Evolutionary conservation across 1,140 invertebrate genomes (phyloP).

Genomic region (Drosophila ogumai): DNA sequence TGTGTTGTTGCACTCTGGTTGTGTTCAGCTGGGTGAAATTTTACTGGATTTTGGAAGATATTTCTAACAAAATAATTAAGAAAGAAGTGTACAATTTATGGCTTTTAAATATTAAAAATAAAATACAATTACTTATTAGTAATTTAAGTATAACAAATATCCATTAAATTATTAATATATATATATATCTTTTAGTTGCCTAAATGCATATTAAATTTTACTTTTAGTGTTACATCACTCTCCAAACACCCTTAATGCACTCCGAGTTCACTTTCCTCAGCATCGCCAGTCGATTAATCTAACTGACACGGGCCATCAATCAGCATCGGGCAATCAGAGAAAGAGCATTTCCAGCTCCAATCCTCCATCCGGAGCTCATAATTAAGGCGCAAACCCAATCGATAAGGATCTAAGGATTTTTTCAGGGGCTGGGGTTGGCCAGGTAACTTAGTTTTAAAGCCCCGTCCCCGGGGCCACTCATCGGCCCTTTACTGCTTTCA

Average conservation of each 20-base stretch:
- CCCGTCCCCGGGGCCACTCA: constrained; percentile 19
- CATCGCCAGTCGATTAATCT: constrained; percentile 24
- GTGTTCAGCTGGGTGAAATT: background rate
- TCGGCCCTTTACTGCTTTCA: constrained; percentile 39
- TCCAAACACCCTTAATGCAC: background rate
- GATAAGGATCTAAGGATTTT: constrained; percentile 10
- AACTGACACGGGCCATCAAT: constrained; percentile 54
- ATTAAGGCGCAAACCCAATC: constrained; percentile 42
- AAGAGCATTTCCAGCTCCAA: constrained; percentile 56
- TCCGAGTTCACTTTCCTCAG: background rate
- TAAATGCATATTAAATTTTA: background rate
- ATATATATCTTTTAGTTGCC: background rate
- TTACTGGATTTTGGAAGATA: background rate
- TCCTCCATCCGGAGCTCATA: constrained; percentile 19
- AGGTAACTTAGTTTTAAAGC: constrained; percentile 48
- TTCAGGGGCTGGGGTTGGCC: background rate
- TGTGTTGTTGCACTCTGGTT: constrained; percentile 11
- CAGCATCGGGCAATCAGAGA: constrained; percentile 68
- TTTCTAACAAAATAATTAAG: background rate
- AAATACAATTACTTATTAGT: background rate
- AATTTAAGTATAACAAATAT: background rate
- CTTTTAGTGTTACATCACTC: background rate
- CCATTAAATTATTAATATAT: background rate
- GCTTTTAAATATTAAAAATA: background rate
- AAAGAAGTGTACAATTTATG: background rate